Conservation (phyloP, 2,888 invertebrate species). For the Podabrus alpinus region DNA sequence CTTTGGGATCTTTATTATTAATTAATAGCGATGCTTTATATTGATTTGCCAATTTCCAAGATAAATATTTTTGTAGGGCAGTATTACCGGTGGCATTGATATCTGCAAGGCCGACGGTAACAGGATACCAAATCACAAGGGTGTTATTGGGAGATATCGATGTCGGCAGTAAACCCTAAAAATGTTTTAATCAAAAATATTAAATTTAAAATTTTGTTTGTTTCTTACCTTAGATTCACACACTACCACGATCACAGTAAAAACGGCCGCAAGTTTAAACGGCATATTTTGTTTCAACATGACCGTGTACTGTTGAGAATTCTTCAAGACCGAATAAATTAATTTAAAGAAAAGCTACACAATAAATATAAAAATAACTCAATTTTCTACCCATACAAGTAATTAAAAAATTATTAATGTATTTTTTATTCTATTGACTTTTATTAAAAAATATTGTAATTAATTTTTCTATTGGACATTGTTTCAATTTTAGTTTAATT, state of each 20-base stretch:
- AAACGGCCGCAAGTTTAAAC: not conserved
- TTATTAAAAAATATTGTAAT: not conserved
- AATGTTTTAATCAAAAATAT: no score
- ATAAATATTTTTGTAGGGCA: not conserved
- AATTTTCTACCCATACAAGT: not conserved
- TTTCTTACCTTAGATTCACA: not conserved
- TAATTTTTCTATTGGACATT: slow-evolving; percentile 8
- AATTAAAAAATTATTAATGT: not conserved
- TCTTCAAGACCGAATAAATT: not conserved
- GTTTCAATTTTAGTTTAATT: not conserved
- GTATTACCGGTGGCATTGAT: not conserved
- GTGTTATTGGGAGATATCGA: not conserved
- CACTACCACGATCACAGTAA: not conserved
- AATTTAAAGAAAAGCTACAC: not conserved
- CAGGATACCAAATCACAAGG: not conserved
- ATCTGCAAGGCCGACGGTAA: not conserved
- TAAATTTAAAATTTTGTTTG: not conserved
- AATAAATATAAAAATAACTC: not conserved
- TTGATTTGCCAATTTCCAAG: not conserved
- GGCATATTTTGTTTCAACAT: not conserved
- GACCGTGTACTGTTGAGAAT: not conserved
- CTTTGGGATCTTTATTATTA: no score
- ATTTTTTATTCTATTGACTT: not conserved
- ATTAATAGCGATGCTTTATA: no score
- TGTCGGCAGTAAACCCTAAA: not conserved